A percentile compares a stretch with the other conserved stretches of the same genome.
These are phyloP conservation scores for Oryzias dopingdopingensis DNA, from an alignment of 2,797 vertebrate species.

Conservation along the genomic window DNA sequence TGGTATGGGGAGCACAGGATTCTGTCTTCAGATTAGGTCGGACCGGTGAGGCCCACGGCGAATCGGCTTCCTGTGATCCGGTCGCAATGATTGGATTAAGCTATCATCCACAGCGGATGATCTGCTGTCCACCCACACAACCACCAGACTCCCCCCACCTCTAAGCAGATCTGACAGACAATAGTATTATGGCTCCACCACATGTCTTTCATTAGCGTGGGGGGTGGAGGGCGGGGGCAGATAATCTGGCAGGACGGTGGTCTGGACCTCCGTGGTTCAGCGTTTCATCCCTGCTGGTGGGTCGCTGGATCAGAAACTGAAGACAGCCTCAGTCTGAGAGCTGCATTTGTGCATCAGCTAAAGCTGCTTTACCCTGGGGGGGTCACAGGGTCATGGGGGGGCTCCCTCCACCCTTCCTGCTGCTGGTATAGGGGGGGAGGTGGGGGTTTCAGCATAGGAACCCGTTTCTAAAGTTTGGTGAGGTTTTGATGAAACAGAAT, in stretches of 20 bases:
- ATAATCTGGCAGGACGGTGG: background rate
- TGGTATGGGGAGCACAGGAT: slow-evolving; percentile 14
- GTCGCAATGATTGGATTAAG: slow-evolving; percentile 68
- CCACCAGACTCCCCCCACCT: slow-evolving; percentile 39
- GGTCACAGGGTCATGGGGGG: background rate
- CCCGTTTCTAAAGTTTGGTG: background rate
- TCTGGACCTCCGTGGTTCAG: background rate
- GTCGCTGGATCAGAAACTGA: background rate
- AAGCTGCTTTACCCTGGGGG: background rate
- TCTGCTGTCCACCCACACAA: slow-evolving; percentile 52
- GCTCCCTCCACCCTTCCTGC: background rate
- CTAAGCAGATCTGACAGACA: slow-evolving; percentile 73
- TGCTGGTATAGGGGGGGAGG: background rate
- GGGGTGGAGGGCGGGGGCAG: slow-evolving; percentile 12
- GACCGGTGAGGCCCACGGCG: background rate
- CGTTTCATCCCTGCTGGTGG: background rate
- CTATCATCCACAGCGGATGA: slow-evolving; percentile 53
- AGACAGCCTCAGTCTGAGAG: background rate
- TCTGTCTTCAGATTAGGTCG: slow-evolving; percentile 12
- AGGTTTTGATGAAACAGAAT: no score
- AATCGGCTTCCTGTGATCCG: slow-evolving; percentile 59
- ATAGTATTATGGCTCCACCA: slow-evolving; percentile 60
- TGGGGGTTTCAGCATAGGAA: background rate
- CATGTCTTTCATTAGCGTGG: slow-evolving; percentile 57
- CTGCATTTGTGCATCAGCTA: background rate